Evolutionary conservation across 2,797 vertebrate species (phyloP).

Genomic region (Xenentodon cancila): DNA sequence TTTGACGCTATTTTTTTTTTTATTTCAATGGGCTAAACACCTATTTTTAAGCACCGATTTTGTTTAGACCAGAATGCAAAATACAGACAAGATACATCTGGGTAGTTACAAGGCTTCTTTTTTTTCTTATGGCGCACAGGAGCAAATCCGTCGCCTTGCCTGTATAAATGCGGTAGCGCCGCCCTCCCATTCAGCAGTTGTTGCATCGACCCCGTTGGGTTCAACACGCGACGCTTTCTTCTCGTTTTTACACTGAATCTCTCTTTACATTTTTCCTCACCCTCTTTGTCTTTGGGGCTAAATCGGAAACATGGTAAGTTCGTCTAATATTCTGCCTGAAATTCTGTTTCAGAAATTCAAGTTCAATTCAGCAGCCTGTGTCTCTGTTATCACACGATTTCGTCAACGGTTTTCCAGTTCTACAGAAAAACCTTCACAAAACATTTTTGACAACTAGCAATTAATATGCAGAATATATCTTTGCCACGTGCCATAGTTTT

Average conservation of each 20-base stretch:
- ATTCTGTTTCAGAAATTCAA: background rate
- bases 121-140: slow-evolving; percentile 12
- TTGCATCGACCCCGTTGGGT: slow-evolving; percentile 77
- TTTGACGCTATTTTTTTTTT: background rate
- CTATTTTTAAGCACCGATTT: background rate
- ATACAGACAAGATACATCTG: background rate
- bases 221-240: slow-evolving; percentile 71
- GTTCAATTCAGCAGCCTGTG: background rate
- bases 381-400: slow-evolving; percentile 1
- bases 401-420: background rate
- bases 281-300: slow-evolving; percentile 40
- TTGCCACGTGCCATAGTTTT: background rate
- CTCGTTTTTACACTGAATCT: slow-evolving; percentile 39
- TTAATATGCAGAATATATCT: background rate
- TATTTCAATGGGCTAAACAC: background rate
- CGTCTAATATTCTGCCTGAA: background rate
- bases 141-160: slow-evolving; percentile 26
- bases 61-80: background rate
- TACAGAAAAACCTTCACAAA: too few relatives aligned
- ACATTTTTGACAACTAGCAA: too few relatives aligned
- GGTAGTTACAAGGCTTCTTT: slow-evolving; percentile 2
- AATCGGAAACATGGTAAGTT: slow-evolving; percentile 70
- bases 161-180: slow-evolving; percentile 65
- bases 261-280: slow-evolving; percentile 50
- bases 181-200: slow-evolving; percentile 71